phyloP scores from a whole-genome alignment of 2,888 invertebrate genomes.

The Galeopsomyia nigrocyanea region DNA sequence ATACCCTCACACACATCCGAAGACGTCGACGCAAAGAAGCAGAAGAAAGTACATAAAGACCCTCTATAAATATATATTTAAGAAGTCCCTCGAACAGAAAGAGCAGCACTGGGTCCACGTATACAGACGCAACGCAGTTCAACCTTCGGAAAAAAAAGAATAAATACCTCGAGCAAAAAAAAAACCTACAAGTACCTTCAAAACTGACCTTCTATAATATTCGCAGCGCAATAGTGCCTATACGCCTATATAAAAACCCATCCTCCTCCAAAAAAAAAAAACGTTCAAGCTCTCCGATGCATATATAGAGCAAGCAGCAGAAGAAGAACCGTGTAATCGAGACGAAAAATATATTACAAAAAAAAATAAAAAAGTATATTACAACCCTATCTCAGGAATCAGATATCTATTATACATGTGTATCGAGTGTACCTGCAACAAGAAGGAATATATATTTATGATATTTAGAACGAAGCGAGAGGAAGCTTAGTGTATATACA shows the following conservation, averaged over 20 bases:
- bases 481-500: conserved; percentile 24
- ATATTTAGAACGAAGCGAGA: conserved; percentile 23
- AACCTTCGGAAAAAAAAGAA: conserved; percentile 58
- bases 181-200: conserved; percentile 66
- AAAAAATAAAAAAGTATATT: neutral
- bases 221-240: conserved; percentile 67
- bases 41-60: conserved; percentile 40
- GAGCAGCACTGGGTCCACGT: neutral
- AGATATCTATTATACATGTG: neutral
- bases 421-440: conserved; percentile 30
- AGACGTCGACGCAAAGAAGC: conserved; percentile 19
- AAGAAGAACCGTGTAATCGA: too few species aligned
- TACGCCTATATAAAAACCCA: too few species aligned
- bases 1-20: too few species aligned
- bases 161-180: conserved; percentile 61
- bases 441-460: conserved; percentile 41
- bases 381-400: neutral
- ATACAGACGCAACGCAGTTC: conserved; percentile 28
- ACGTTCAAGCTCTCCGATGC: too few species aligned
- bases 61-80: conserved; percentile 19
- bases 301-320: too few species aligned
- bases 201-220: conserved; percentile 58
- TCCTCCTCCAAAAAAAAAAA: too few species aligned
- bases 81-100: neutral
- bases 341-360: neutral